phyloP scores from a whole-genome alignment of 2,113 vertebrate species.

The Poeciliopsis prolifica region DNA sequence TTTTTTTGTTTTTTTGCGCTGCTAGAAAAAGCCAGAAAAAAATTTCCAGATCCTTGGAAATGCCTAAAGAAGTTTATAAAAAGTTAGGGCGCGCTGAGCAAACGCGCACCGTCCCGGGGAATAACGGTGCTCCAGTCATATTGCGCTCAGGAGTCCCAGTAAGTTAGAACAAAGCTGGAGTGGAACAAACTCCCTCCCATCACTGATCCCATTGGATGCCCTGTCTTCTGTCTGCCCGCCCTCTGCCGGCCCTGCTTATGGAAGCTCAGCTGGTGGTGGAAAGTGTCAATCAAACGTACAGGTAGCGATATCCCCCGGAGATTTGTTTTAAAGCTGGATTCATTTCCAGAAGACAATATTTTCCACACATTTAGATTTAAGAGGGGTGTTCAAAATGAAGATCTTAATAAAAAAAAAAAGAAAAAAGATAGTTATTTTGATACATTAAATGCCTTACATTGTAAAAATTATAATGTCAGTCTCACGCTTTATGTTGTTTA shows the following conservation, averaged over 20 bases:
- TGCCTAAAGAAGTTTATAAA: conserved; percentile 51
- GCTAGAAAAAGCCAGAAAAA: background rate
- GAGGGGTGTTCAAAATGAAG: too few species aligned
- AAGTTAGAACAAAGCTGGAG: conserved; percentile 81
- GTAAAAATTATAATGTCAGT: too few species aligned
- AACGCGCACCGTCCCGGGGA: conserved; percentile 66
- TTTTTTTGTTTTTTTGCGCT: background rate
- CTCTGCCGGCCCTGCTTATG: background rate
- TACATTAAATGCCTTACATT: too few species aligned
- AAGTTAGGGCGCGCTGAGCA: conserved; percentile 32
- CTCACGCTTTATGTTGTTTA: too few species aligned
- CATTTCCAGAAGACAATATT: background rate
- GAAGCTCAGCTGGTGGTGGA: conserved; percentile 27
- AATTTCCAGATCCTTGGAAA: conserved; percentile 16
- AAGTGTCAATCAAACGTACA: conserved; percentile 65
- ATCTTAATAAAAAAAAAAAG: too few species aligned
- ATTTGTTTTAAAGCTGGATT: background rate
- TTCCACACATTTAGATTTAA: too few species aligned
- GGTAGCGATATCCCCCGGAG: conserved; percentile 33
- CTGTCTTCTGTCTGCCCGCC: conserved; percentile 45
- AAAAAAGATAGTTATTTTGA: too few species aligned
- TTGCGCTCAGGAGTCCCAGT: conserved; percentile 68
- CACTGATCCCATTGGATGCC: conserved; percentile 69
- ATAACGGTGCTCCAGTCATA: conserved; percentile 78
- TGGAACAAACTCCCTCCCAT: conserved; percentile 75